A percentile compares a stretch with the other conserved stretches of the same genome.
Conservation (phyloP, 2,797 vertebrate species). For the Cichlasoma orientale region DNA sequence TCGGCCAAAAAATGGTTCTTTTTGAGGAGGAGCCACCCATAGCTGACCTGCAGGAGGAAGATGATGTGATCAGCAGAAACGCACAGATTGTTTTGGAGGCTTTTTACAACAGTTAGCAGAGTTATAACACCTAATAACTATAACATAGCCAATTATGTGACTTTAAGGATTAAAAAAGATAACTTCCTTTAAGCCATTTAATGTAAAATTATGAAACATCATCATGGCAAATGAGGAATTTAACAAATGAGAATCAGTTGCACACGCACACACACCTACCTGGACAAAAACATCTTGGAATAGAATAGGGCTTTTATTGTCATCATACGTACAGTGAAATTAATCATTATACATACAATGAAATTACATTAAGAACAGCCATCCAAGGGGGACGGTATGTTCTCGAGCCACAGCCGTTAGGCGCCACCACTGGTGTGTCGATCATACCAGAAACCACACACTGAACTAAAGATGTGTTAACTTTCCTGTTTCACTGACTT, state of each 20-base stretch:
- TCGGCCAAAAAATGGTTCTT: slow-evolving; percentile 27
- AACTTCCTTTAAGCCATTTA: too few relatives aligned
- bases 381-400: too few relatives aligned
- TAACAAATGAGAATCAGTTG: too few relatives aligned
- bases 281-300: background rate
- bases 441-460: background rate
- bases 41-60: background rate
- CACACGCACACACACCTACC: too few relatives aligned
- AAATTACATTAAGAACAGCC: too few relatives aligned
- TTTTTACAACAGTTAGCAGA: background rate
- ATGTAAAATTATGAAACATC: too few relatives aligned
- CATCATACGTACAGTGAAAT: too few relatives aligned
- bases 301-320: too few relatives aligned
- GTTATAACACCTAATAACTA: background rate
- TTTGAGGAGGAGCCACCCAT: slow-evolving; percentile 59
- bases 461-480: background rate
- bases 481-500: background rate
- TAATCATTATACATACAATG: too few relatives aligned
- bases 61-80: background rate
- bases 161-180: background rate
- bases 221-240: too few relatives aligned
- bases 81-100: background rate
- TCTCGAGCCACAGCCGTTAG: too few relatives aligned
- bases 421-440: too few relatives aligned
- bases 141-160: background rate